Base-by-base conservation (phyloP, 1,140 invertebrate genomes). In the Leptinotarsa undecemlineata region DNA sequence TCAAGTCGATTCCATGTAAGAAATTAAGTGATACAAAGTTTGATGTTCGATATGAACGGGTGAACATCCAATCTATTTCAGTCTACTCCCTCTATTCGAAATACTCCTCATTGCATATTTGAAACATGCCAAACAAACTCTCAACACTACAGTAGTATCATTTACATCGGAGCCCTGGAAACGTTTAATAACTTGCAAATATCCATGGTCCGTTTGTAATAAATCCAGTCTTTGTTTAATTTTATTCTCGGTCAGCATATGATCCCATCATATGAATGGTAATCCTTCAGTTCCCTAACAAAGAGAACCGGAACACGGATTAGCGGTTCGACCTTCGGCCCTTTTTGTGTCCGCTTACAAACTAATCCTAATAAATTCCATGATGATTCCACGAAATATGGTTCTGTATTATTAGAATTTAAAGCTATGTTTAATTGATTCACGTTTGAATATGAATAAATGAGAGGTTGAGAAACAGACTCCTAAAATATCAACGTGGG, bases 181-280 rank as follows among this genome's bases (percentile, higher is more conserved):
- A 48, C 23, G 3, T 68, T 68, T 48, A 68, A 68, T 68, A 68
- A 68, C 33, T 19, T 68, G 66, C 66, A 48, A 68, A 68, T 68
- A 68, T 47, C 13, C 33, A 17, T 42, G 23, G 15, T n/a, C n/a
- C 23, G 19, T n/a, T 8, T 47, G 14, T 68, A 8, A 42, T 68
- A 42, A 19, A 68, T 66, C 26, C 19, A 21, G 23, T 47, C 66
- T 42, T 68, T 68, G 66, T 68, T 13, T 48, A 47, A 68, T 68
- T 68, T 68, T 19, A 68, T 68, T 68, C 66, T 19, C 66, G 66
- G 66, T 68, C 66, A 68, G 21, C 23, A 57, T 8, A 57, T n/a
- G 51, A 57, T 57, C 51, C 23, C 62, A 64, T 64, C 62, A 13
- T 64, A 64, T 23, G 23, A 64, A 64, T 64, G 23, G 23, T 64